These are phyloP conservation scores for Lithobates pipiens DNA, from an alignment of 2,797 vertebrate species.

Conservation along the genomic window DNA sequence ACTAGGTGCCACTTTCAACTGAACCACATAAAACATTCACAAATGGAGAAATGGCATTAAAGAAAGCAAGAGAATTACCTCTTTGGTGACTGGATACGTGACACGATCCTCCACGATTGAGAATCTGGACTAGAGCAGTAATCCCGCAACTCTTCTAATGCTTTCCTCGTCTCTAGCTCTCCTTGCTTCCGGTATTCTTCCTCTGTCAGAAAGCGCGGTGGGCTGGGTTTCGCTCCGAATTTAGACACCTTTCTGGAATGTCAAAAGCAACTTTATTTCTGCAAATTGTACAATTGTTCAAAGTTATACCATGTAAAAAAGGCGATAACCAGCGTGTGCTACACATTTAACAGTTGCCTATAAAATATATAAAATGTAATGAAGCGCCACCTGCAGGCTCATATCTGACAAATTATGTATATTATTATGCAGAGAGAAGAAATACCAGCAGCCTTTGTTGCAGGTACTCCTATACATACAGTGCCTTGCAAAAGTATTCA, in stretches of 20 bases:
- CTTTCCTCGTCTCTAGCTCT: slow-evolving; percentile 86
- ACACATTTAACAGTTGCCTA: too few relatives aligned
- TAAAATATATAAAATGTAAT: too few relatives aligned
- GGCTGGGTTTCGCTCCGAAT: slow-evolving; percentile 73
- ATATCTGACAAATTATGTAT: too few relatives aligned
- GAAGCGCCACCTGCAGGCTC: too few relatives aligned
- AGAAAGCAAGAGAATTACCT: slow-evolving; percentile 75
- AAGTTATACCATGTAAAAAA: too few relatives aligned
- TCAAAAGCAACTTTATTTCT: not conserved
- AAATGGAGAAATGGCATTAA: not conserved
- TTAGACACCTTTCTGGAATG: slow-evolving; percentile 78
- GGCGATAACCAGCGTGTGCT: too few relatives aligned
- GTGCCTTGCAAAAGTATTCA: too few relatives aligned
- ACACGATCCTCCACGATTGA: slow-evolving; percentile 87
- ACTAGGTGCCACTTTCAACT: not conserved
- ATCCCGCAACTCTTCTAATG: slow-evolving; percentile 86
- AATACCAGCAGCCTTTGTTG: too few relatives aligned
- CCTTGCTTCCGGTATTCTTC: slow-evolving; percentile 90
- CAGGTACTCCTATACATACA: too few relatives aligned
- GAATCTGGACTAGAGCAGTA: slow-evolving; percentile 89
- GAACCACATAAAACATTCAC: not conserved
- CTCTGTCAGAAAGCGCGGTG: slow-evolving; percentile 87
- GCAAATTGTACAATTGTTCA: not conserved
- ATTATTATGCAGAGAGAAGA: too few relatives aligned
- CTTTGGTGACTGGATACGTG: slow-evolving; percentile 91